A percentile compares a stretch with the other conserved stretches of the same genome.
Conservation (phyloP, 2,797 vertebrate genomes). For the Eulemur coronatus region DNA sequence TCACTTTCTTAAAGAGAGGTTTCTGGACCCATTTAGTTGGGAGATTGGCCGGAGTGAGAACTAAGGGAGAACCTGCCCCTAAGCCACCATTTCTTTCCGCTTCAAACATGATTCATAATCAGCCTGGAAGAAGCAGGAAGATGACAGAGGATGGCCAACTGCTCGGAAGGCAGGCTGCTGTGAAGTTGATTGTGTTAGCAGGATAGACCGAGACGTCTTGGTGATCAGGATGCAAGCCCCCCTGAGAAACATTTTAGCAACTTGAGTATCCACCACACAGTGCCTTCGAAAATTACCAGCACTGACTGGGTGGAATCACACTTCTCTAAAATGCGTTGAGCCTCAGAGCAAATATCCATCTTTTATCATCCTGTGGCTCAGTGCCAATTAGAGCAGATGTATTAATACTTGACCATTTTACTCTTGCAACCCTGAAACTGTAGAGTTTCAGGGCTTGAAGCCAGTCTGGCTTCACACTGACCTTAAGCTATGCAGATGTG, state of each 20-base stretch:
- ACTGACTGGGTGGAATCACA: conserved; percentile 44
- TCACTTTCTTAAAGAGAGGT: conserved; percentile 66
- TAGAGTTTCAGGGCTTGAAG: conserved; percentile 47
- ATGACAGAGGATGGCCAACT: conserved; percentile 12
- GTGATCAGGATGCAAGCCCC: neutral
- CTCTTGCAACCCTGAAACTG: conserved; percentile 68
- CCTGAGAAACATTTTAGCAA: neutral
- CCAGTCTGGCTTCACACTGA: conserved; percentile 72
- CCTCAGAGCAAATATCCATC: conserved; percentile 68
- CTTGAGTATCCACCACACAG: neutral
- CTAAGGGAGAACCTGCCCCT: conserved; percentile 41
- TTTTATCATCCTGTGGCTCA: conserved; percentile 60
- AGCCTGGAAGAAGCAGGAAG: conserved; percentile 49
- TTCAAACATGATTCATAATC: conserved; percentile 61
- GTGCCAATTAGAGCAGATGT: conserved; percentile 79
- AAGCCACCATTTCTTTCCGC: conserved; percentile 45
- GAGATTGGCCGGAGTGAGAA: conserved; percentile 65
- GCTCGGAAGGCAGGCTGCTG: neutral
- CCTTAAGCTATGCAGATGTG: conserved; percentile 77
- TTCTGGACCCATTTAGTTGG: conserved; percentile 69
- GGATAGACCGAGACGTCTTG: neutral
- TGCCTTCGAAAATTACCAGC: neutral
- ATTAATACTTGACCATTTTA: conserved; percentile 73
- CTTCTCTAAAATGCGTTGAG: conserved; percentile 55
- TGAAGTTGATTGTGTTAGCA: neutral